Percentiles rank a stretch among this genome's conserved stretches.
These are phyloP conservation scores for Cheilosia vernalis DNA, from an alignment of 2,888 invertebrate genomes.

Conservation along the genomic window DNA sequence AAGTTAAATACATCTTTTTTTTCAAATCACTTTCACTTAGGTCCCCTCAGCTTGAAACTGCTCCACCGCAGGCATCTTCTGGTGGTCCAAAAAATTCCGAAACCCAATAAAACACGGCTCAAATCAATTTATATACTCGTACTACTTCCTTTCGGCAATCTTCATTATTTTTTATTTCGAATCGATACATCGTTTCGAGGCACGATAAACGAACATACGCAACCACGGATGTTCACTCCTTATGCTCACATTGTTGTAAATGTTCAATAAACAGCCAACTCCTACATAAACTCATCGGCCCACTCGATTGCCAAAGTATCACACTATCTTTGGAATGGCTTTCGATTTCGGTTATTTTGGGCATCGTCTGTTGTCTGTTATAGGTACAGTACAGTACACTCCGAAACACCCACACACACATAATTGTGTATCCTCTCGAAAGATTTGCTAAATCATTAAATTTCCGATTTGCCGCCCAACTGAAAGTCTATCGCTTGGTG, in stretches of 20 bases:
- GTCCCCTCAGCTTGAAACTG: too few relatives aligned
- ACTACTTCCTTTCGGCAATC: too few relatives aligned
- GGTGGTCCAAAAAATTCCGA: background rate
- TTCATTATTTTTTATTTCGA: too few relatives aligned
- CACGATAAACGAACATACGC: too few relatives aligned
- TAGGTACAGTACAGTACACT: slow-evolving; percentile 3
- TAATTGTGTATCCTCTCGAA: slow-evolving; percentile 65
- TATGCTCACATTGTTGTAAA: background rate
- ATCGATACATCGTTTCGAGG: too few relatives aligned
- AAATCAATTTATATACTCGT: too few relatives aligned
- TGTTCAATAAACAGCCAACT: slow-evolving; percentile 1
- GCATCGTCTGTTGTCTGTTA: slow-evolving; percentile 22
- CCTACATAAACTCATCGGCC: slow-evolving; percentile 57
- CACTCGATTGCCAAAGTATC: slow-evolving; percentile 70
- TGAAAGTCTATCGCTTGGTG: background rate
- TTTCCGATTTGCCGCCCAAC: slow-evolving; percentile 60
- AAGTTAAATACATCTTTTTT: too few relatives aligned
- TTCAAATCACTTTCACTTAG: too few relatives aligned
- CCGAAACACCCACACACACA: slow-evolving; percentile 50
- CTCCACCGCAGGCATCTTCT: too few relatives aligned
- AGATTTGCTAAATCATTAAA: slow-evolving; percentile 74
- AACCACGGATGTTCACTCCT: too few relatives aligned
- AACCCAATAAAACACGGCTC: background rate
- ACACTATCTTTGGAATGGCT: slow-evolving; percentile 66
- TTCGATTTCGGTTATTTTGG: slow-evolving; percentile 45